phyloP scores from a whole-genome alignment of 2,113 vertebrate genomes.

The Chaetodon trifascialis region DNA sequence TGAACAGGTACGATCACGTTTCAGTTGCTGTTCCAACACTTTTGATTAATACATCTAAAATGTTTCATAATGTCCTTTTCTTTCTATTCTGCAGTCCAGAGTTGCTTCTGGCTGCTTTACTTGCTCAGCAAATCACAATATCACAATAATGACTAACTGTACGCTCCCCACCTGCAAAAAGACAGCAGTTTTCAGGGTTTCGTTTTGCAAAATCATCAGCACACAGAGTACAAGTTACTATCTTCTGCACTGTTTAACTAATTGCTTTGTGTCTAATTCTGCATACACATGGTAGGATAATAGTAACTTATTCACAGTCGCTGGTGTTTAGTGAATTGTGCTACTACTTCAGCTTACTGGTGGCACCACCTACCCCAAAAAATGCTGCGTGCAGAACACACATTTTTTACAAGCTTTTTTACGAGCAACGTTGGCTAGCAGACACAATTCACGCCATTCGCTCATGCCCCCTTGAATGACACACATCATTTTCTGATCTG shows the following conservation, averaged over 20 bases:
- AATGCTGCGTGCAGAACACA: background rate
- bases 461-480: background rate
- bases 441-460: background rate
- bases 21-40: background rate
- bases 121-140: background rate
- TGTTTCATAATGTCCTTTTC: background rate
- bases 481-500: background rate
- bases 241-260: background rate
- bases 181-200: background rate
- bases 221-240: background rate
- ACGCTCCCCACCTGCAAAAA: background rate
- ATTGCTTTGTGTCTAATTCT: background rate
- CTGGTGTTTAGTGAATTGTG: background rate
- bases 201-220: background rate
- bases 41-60: conserved; percentile 27
- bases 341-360: background rate
- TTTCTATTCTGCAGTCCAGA: background rate
- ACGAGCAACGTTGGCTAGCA: background rate
- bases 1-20: conserved; percentile 14
- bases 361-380: background rate
- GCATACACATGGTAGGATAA: background rate
- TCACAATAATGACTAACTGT: background rate
- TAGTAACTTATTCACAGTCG: background rate
- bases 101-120: background rate
- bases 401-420: background rate